Conservation (phyloP, 1,140 invertebrate species). For the Pollicipes pollicipes region DNA sequence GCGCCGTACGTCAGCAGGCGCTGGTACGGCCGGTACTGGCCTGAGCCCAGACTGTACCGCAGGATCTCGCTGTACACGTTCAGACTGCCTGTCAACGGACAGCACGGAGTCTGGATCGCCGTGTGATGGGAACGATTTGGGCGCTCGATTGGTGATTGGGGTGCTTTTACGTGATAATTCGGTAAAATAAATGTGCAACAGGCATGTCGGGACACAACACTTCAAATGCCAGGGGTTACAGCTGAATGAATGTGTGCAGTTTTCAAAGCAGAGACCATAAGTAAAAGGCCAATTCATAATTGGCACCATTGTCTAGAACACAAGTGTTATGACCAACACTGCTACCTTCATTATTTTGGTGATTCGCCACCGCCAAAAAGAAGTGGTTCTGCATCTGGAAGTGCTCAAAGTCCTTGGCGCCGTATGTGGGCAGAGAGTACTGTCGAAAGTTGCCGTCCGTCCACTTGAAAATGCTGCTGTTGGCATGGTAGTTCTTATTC, state of each 20-base stretch:
- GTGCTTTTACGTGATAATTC: background rate
- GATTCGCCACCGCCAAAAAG: background rate
- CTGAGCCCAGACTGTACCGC: background rate
- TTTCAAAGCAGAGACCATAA: too few relatives aligned
- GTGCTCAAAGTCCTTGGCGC: background rate
- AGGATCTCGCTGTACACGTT: background rate
- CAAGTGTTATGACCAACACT: background rate
- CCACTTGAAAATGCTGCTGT: constrained; percentile 3
- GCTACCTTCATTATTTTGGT: background rate
- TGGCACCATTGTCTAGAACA: background rate
- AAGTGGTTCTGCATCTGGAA: background rate
- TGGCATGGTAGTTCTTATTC: background rate
- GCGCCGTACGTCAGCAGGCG: background rate
- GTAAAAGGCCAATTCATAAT: background rate
- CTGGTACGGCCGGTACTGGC: background rate
- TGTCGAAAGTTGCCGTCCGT: background rate
- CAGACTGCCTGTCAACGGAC: background rate
- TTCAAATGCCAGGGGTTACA: background rate
- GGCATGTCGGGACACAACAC: background rate
- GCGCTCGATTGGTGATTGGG: background rate
- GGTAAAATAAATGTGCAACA: background rate
- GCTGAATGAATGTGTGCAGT: too few relatives aligned
- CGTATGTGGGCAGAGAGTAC: background rate
- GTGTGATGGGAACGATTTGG: background rate
- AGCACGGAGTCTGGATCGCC: background rate